phyloP scores from a whole-genome alignment of 2,113 vertebrate species.

The Gnathonemus longibarbis region DNA sequence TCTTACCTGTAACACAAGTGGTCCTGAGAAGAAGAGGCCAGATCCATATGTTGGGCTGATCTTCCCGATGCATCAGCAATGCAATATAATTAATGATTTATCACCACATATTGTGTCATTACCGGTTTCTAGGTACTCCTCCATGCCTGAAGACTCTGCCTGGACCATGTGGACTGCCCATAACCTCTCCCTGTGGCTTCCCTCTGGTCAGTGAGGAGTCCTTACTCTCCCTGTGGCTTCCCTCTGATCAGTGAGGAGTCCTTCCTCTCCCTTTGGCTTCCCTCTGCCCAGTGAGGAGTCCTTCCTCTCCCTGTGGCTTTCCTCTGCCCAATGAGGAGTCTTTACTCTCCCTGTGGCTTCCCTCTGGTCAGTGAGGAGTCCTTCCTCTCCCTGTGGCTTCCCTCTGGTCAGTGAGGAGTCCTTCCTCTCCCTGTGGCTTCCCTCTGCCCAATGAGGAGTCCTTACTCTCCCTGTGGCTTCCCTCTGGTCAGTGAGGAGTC shows the following conservation, averaged over 20 bases:
- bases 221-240: background rate
- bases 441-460: background rate
- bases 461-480: background rate
- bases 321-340: background rate
- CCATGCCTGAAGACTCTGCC: background rate
- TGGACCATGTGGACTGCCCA: background rate
- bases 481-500: too few relatives aligned
- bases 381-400: too few relatives aligned
- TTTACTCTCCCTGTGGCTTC: background rate
- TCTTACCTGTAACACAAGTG: background rate
- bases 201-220: background rate
- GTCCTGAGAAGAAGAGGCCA: background rate
- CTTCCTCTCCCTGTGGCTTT: background rate
- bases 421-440: background rate
- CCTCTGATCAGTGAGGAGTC: background rate
- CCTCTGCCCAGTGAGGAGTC: background rate
- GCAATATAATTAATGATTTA: background rate
- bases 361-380: too few relatives aligned
- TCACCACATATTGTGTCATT: background rate
- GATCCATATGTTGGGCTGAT: background rate
- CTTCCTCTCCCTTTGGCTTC: background rate
- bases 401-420: too few relatives aligned
- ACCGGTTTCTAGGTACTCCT: background rate
- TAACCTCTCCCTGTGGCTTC: background rate
- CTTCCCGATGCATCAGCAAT: background rate